Base-by-base conservation (phyloP, 2,113 vertebrate species). In the Crocuta crocuta region DNA sequence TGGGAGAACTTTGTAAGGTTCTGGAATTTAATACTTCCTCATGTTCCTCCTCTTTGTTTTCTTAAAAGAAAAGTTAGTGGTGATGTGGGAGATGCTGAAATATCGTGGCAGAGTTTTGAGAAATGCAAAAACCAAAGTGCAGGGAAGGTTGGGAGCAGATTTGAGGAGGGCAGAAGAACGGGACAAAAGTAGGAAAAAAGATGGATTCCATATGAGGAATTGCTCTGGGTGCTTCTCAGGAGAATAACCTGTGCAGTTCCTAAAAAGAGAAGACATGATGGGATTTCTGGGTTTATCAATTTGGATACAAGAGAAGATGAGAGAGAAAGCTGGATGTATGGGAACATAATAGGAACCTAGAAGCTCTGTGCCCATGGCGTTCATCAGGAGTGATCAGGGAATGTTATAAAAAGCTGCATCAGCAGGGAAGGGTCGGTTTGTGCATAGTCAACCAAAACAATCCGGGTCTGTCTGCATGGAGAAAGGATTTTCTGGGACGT, bases 1-100 rank as follows among this genome's bases (percentile, higher is more conserved):
- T 94, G 53, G 24, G 53, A 86, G 50, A 97, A 80, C 8, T 55
- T 85, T 68, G 17, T 45, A 91, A 81, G 9, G 5, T 65, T 92
- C 39, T 70, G 68, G 79, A 79, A 97, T 95, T 66, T 50, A 86
- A 61, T 81, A 74, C 73, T 92, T 87, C 48, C 74, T 96, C n/a
- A 1, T 89, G 26, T 50, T 79, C 23, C 4, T 33, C 39, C 31
- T 94, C 66, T 93, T 53, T 81, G 63, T 93, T 96, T 96, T 31
- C 55, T 83, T 88, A 43, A 48, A 78, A 31, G 43, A 74, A 61
- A 92, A 92, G 43, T 81, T 66, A 55, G 23, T n/a, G 58, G 88
- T 39, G 58, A 82, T 50, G 19, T n/a, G 33, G 23, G 84, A 21
- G 39, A 53, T 76, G 65, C 70, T 70, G 33, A 90, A 85, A 80